Evolutionary conservation across 2,113 vertebrate species (phyloP), one percentile per base, ranked within the genome.

Genomic region (Malurus cyaneus): DNA sequence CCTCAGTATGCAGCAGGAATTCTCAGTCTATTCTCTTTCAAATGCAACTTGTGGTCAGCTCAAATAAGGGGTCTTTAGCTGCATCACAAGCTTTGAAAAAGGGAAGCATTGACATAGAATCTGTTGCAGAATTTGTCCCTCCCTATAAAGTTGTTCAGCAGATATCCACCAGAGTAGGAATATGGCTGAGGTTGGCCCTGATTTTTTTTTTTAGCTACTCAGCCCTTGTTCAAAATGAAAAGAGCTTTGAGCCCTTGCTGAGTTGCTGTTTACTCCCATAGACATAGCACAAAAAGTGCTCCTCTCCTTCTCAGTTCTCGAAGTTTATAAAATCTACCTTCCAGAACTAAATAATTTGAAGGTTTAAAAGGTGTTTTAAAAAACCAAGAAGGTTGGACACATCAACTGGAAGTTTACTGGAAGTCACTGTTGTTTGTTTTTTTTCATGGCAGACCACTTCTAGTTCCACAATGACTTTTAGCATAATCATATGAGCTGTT

Each of bases 221-320:
- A 88, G 23, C 8, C 3, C 3, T 41, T 42, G 19, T 15, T 9
- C 42, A 71, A 70, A 88, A 12, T 31, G 24, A 61, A 80, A 61
- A 57, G 12, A 18, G 0, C 53, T 82, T 71, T 16, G 39, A 89
- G 5, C 5, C 11, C 23, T 60, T 56, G 20, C 4, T 17, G 18
- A 67, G 17, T 31, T 32, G 36, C 4, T 66, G 2, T 62, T 83
- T 53, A 41, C 7, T 76, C 9, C 8, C 24, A 57, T 4, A 42
- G 29, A 78, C 6, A 52, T 87, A 65, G 4, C 1, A 1, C 2
- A n/a, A n/a, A n/a, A n/a, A n/a, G 16, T 66, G 1, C 1, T 39
- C 8, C 4, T 59, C 13, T 50, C 49, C 31, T 36, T 83, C 15
- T 74, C 49, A 67, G 11, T 36, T 53, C 15, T 67, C 66, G 47